Evolutionary conservation across 2,113 vertebrate genomes (phyloP).

Genomic region (Microcebus tavaratra): DNA sequence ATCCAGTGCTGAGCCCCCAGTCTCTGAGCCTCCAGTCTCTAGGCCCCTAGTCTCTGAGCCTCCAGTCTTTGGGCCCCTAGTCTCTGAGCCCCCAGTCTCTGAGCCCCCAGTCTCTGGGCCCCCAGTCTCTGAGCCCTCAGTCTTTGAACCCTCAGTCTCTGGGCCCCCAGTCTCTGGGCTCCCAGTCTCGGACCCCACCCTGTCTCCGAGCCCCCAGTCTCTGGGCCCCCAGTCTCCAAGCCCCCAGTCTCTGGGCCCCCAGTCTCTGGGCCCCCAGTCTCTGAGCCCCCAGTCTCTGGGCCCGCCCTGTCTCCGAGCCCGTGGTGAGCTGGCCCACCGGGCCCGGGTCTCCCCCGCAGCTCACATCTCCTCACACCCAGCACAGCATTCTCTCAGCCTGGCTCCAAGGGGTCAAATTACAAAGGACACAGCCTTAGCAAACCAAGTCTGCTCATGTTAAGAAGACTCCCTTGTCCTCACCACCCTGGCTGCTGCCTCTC

Average conservation of each 20-base stretch:
- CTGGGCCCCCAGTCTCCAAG: no score
- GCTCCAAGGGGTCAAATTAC: neutral
- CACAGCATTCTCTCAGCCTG: neutral
- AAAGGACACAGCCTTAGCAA: neutral
- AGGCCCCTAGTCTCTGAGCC: no score
- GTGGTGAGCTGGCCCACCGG: accelerated
- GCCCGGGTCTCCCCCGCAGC: accelerated
- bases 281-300: no score
- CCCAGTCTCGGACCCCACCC: no score
- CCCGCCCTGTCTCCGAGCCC: no score
- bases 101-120: no score
- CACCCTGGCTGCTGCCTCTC: neutral
- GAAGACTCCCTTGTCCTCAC: neutral
- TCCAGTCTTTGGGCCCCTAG: neutral
- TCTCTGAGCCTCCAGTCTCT: neutral
- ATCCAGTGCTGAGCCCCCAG: neutral
- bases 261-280: no score
- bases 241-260: no score
- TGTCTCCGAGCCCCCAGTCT: no score
- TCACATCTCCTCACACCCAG: neutral
- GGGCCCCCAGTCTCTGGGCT: neutral
- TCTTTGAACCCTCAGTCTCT: no score
- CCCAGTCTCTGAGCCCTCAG: no score
- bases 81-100: neutral
- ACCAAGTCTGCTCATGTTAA: neutral